Evolutionary conservation across 2,888 invertebrate species (phyloP), one percentile per base, ranked within the genome.

Genomic region (Camptogramma bilineatum): DNA sequence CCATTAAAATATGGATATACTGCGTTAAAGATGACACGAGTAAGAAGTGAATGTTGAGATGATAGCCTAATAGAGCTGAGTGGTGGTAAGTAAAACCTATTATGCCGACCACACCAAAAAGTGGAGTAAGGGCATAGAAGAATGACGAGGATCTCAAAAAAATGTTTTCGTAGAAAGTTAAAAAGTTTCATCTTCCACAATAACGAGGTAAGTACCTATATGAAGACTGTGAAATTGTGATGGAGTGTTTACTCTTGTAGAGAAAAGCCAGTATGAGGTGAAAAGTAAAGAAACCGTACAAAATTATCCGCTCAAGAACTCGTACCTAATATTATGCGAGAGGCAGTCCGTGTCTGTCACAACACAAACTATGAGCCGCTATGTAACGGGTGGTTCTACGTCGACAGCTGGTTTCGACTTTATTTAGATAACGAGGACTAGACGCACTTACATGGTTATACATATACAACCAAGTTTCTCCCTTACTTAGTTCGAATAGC

Each of bases 361-460:
- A 70, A 73, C 73, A 66, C 74, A 70, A 73, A 58, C 66, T 66
- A 59, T 67, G 70, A 64, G 63, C 81, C 81, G 80, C 80, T 81
- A 79, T 77, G 46, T 80, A 78, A 79, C 80, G 78, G 80, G 65
- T 72, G 59, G 67, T 34, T 42, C 59, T 57, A 62, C 34, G 59
- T 46, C 52, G 64, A 67, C 71, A 71, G 71, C 52, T 69, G 69
- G 67, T 66, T 65, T 63, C 61, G 59, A 65, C 59, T 68, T 58
- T 57, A 63, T 57, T 62, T 67, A 66, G 61, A 63, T 64, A 66
- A 55, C 48, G 52, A 57, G 55, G 28, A 17, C 58, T 51, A 18
- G 13, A 46, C 16, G 52, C 28, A 28, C 18, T 52, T 52, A 56
- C 34, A 18, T 24, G 28, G 46, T 44, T 53, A 39, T 39, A 39